Evolutionary conservation across 2,888 invertebrate species (phyloP).

Genomic region (Arctia plantaginis): DNA sequence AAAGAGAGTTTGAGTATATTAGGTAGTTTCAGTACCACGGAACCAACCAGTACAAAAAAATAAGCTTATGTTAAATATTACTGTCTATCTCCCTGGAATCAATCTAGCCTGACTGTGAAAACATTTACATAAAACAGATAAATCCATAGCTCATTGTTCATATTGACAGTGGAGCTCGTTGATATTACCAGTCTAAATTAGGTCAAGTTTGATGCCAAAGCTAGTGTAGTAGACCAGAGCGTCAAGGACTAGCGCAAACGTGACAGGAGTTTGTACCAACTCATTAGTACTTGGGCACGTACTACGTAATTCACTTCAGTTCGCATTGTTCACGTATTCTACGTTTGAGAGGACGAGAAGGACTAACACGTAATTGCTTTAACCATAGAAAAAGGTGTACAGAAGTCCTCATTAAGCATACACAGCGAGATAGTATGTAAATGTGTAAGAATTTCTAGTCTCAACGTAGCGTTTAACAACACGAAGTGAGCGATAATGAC

Average conservation of each 20-base stretch:
- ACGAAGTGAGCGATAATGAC: too few species aligned
- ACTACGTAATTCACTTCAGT: slow-evolving; percentile 9
- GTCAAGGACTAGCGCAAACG: slow-evolving; percentile 11
- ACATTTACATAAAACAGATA: background rate
- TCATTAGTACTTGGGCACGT: slow-evolving; percentile 8
- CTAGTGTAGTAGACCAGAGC: background rate
- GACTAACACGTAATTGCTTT: background rate
- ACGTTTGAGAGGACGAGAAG: background rate
- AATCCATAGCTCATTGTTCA: background rate
- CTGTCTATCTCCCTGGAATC: background rate
- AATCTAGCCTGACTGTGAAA: background rate
- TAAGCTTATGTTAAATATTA: background rate
- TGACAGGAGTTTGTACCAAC: slow-evolving; percentile 7
- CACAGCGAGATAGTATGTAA: background rate
- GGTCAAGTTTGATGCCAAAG: slow-evolving; percentile 9
- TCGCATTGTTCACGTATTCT: background rate
- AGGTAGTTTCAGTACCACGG: too few species aligned
- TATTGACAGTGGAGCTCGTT: background rate
- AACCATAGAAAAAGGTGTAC: background rate
- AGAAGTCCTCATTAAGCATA: background rate
- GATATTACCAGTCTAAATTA: background rate
- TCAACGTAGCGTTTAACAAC: too few species aligned
- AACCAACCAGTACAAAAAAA: too few species aligned
- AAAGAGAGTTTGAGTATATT: too few species aligned
- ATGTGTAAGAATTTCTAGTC: background rate